Conservation (phyloP, 2,888 invertebrate species). For the Argyresthia albistria region DNA sequence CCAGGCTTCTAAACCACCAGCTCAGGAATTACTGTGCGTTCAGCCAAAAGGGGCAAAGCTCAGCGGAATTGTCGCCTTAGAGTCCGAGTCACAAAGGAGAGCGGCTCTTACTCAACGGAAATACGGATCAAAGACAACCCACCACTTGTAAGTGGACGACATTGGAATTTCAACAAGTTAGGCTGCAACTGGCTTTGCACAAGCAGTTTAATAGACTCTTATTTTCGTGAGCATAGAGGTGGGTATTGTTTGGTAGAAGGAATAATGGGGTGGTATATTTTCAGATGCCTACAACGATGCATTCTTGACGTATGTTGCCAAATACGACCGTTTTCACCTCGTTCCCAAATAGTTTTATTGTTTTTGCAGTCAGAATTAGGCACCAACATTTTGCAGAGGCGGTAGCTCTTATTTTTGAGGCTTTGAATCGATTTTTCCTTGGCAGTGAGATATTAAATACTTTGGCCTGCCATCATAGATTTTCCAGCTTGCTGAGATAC, state of each 20-base stretch:
- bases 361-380: constrained; percentile 27
- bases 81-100: neutral
- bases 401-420: no score
- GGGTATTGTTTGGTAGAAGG: constrained; percentile 21
- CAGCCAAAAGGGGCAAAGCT: constrained; percentile 35
- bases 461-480: no score
- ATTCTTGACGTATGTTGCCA: constrained; percentile 69
- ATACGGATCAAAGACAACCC: neutral
- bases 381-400: no score
- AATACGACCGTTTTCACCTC: constrained; percentile 66
- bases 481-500: no score
- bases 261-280: neutral
- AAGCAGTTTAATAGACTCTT: constrained; percentile 12
- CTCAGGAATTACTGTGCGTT: constrained; percentile 58
- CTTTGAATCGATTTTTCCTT: no score
- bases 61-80: constrained; percentile 1
- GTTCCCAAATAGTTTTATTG: constrained; percentile 49
- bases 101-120: neutral
- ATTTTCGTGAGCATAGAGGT: constrained; percentile 17
- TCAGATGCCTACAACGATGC: constrained; percentile 20
- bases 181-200: constrained; percentile 29
- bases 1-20: constrained; percentile 36
- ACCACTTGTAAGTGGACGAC: constrained; percentile 42
- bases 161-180: constrained; percentile 69
- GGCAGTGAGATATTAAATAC: no score